These are phyloP conservation scores for Notarius quadriscutis DNA, from an alignment of 2,113 vertebrate species.

Conservation along the genomic window DNA sequence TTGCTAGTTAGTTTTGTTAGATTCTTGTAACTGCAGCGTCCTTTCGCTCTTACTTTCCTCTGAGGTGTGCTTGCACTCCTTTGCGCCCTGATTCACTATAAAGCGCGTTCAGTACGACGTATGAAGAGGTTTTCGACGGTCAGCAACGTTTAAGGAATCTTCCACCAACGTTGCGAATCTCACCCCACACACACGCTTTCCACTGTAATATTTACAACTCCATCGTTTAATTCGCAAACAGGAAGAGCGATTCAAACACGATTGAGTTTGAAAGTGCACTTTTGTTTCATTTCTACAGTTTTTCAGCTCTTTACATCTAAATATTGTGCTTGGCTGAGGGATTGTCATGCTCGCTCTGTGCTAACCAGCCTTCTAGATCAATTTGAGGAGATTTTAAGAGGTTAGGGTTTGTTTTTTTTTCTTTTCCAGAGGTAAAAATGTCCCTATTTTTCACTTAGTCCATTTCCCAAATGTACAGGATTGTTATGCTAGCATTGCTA, in stretches of 20 bases:
- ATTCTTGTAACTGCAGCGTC: neutral
- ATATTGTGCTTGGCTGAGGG: neutral
- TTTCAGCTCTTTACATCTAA: neutral
- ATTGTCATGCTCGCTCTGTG: neutral
- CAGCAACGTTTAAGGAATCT: neutral
- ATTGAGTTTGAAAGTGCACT: neutral
- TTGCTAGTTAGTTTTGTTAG: too few species aligned
- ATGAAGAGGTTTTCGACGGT: neutral
- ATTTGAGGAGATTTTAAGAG: neutral
- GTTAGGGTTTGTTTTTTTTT: neutral
- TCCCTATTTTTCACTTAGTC: neutral
- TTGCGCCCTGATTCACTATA: neutral
- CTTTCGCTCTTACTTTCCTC: neutral
- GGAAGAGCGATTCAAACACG: neutral
- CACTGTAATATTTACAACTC: neutral
- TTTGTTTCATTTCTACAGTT: neutral
- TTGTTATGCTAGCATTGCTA: neutral
- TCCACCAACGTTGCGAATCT: neutral
- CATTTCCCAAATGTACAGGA: neutral
- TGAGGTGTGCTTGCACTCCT: neutral
- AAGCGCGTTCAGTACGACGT: neutral
- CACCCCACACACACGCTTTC: neutral
- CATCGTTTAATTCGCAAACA: neutral
- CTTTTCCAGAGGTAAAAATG: neutral
- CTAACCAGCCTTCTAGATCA: neutral